A percentile compares a stretch with the other conserved stretches of the same genome.
Conservation (phyloP, 2,113 vertebrate species). For the Columbina picui region DNA sequence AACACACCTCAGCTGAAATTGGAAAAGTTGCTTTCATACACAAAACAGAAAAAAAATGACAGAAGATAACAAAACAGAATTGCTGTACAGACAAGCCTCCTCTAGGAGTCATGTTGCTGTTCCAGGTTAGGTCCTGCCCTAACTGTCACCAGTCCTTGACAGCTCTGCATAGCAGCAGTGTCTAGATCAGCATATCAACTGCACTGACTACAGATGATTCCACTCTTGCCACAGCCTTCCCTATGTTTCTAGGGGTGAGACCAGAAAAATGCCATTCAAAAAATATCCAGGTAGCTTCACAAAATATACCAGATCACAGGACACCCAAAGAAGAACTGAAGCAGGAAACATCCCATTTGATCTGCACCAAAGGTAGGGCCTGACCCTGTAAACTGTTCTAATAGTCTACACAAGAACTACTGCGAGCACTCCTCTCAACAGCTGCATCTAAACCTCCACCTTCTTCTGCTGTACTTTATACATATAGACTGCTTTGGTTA, state of each 20-base stretch:
- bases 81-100: neutral
- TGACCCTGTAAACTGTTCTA: neutral
- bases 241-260: neutral
- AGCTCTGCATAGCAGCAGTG: neutral
- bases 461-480: neutral
- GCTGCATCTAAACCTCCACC: neutral
- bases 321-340: neutral
- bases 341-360: neutral
- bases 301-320: neutral
- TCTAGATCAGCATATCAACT: neutral
- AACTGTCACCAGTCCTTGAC: neutral
- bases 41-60: neutral
- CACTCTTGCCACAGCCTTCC: neutral
- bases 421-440: neutral
- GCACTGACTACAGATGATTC: neutral
- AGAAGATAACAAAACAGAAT: neutral
- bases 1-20: neutral
- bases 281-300: neutral
- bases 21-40: neutral
- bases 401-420: neutral
- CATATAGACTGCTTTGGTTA: neutral
- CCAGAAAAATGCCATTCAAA: neutral
- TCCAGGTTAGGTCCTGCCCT: neutral
- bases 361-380: accelerated
- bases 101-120: neutral